Conservation (phyloP, 2,888 invertebrate genomes). For the Lasioglossum oenotherae region DNA sequence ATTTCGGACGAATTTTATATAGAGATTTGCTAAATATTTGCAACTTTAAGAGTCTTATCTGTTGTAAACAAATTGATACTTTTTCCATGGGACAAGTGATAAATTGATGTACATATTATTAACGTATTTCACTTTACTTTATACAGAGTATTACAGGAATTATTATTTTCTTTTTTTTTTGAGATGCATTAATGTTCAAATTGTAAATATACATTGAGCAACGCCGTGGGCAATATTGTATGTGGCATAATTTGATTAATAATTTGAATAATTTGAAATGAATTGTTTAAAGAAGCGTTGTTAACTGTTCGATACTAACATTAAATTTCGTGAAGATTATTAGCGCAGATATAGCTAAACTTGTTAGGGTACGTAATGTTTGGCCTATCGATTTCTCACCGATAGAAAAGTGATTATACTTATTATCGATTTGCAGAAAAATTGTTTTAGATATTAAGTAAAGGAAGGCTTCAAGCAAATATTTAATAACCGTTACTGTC, state of each 20-base stretch:
- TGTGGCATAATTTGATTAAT: neutral
- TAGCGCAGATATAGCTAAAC: neutral
- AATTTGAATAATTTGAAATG: neutral
- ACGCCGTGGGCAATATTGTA: neutral
- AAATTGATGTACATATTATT: neutral
- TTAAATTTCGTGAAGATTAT: neutral
- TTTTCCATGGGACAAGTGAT: neutral
- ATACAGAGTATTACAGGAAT: neutral
- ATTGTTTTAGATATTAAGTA: neutral
- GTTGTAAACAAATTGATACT: neutral
- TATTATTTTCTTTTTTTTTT: neutral
- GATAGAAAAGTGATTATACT: constrained; percentile 15
- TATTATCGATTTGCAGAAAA: constrained; percentile 4
- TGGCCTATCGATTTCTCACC: neutral
- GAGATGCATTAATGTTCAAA: neutral
- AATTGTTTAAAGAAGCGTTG: neutral
- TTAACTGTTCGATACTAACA: neutral
- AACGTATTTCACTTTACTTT: neutral
- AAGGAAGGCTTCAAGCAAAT: neutral
- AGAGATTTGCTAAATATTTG: neutral
- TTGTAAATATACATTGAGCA: neutral
- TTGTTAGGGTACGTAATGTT: constrained; percentile 2
- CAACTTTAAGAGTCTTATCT: neutral
- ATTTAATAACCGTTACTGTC: neutral
- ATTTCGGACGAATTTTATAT: neutral